Evolutionary conservation across 2,888 invertebrate species (phyloP).

Genomic region (Antheraea yamamai): DNA sequence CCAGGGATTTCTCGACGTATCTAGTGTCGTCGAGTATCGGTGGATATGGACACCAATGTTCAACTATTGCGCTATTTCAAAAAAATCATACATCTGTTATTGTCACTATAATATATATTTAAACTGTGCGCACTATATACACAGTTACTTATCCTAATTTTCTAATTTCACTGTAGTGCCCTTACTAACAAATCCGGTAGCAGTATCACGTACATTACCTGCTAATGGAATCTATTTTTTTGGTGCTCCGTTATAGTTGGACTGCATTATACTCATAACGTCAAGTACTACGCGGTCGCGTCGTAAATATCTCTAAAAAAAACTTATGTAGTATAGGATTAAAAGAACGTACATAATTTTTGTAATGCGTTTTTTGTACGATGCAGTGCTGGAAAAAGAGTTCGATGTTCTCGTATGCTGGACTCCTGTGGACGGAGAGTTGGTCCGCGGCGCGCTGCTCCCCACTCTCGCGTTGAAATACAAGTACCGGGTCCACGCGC

Average conservation of each 20-base stretch:
- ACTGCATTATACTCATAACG: no score
- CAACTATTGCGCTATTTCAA: no score
- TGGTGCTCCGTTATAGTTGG: no score
- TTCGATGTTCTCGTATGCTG: constrained; percentile 85
- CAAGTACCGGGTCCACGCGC: constrained; percentile 84
- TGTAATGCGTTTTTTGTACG: neutral
- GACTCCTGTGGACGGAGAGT: constrained; percentile 83
- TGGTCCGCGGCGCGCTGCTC: constrained; percentile 83
- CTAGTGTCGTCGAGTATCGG: no score
- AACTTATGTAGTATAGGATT: no score
- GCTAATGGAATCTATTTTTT: neutral
- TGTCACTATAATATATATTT: no score
- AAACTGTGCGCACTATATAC: no score
- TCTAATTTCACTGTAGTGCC: neutral
- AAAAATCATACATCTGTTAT: no score
- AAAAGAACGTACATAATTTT: neutral
- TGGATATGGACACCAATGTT: no score
- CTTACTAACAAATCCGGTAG: neutral
- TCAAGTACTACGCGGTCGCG: no score
- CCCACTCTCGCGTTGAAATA: constrained; percentile 84
- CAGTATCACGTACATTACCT: neutral
- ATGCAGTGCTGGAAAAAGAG: constrained; percentile 71
- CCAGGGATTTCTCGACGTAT: no score
- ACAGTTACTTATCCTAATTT: neutral
- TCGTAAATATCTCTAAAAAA: no score